A percentile compares a stretch with the other conserved stretches of the same genome.
Evolutionary conservation across 2,797 vertebrate species (phyloP).

Genomic region (Spatula clypeata): DNA sequence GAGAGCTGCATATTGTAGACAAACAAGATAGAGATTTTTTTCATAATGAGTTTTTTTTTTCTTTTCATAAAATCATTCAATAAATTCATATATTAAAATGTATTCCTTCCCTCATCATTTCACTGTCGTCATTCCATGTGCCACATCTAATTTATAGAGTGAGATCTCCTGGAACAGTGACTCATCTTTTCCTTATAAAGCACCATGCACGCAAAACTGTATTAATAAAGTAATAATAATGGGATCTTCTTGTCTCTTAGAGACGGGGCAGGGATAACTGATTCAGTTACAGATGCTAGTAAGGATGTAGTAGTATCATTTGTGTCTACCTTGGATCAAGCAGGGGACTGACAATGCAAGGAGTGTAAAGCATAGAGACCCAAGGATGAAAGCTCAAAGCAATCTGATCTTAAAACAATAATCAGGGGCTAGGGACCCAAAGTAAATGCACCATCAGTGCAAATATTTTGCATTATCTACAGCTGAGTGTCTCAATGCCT

Average conservation of each 20-base stretch:
- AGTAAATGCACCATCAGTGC: neutral
- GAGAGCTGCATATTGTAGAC: neutral
- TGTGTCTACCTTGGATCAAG: neutral
- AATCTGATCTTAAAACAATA: neutral
- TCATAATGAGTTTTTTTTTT: neutral
- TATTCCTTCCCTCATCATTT: slow-evolving; percentile 30
- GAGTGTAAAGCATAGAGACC: neutral
- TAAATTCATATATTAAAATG: slow-evolving; percentile 29
- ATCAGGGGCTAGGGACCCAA: neutral
- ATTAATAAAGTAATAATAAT: slow-evolving; percentile 52
- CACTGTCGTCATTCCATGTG: neutral
- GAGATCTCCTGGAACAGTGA: slow-evolving; percentile 45
- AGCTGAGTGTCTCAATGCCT: neutral
- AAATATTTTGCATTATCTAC: neutral
- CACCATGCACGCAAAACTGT: neutral
- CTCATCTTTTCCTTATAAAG: slow-evolving; percentile 57
- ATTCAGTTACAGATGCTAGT: neutral
- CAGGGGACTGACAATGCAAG: neutral
- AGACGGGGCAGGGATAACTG: neutral
- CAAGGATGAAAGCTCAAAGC: neutral
- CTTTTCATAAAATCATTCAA: neutral
- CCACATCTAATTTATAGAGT: slow-evolving; percentile 10
- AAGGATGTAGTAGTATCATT: neutral
- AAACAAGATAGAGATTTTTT: neutral
- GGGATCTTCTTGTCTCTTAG: slow-evolving; percentile 33